phyloP scores from a whole-genome alignment of 1,140 invertebrate genomes.

The Drosophila subpulchrella region DNA sequence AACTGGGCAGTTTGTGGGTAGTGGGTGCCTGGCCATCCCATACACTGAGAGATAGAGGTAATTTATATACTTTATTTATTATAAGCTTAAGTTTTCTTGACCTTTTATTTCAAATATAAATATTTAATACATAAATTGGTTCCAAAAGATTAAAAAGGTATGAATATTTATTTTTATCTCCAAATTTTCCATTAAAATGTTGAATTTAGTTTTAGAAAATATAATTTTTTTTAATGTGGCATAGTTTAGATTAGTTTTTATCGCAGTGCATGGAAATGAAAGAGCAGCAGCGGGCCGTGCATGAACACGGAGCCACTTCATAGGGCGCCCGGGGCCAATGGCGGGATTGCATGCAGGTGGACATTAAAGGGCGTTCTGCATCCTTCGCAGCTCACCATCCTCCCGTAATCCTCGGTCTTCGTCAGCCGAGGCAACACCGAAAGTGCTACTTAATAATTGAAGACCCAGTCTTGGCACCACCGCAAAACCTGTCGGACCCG shows the following conservation, averaged over 20 bases:
- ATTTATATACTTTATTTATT: not conserved
- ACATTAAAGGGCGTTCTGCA: conserved; percentile 53
- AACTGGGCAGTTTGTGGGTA: conserved; percentile 25
- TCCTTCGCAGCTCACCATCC: conserved; percentile 11
- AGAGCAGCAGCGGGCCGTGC: conserved; percentile 30
- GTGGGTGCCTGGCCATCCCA: not conserved
- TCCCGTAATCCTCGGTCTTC: not conserved
- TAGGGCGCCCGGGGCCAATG: conserved; percentile 58
- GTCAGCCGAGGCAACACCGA: conserved; percentile 26
- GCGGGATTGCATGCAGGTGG: conserved; percentile 65
- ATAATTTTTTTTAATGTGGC: too few relatives aligned
- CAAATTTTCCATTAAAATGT: too few relatives aligned
- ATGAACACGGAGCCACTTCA: conserved; percentile 27
- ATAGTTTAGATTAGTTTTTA: not conserved
- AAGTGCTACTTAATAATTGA: conserved; percentile 55
- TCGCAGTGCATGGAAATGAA: conserved; percentile 28
- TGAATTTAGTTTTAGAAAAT: not conserved
- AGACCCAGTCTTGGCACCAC: conserved; percentile 38
- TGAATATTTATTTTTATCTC: too few relatives aligned
- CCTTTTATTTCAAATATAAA: too few relatives aligned
- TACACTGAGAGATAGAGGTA: not conserved
- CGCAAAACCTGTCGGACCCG: conserved; percentile 37
- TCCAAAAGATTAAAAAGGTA: too few relatives aligned
- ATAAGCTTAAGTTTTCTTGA: not conserved
- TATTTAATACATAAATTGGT: too few relatives aligned